Base-by-base conservation (phyloP, 37 sponge, comb jelly and placozoan genomes). In the Dysidea cf. avara region DNA sequence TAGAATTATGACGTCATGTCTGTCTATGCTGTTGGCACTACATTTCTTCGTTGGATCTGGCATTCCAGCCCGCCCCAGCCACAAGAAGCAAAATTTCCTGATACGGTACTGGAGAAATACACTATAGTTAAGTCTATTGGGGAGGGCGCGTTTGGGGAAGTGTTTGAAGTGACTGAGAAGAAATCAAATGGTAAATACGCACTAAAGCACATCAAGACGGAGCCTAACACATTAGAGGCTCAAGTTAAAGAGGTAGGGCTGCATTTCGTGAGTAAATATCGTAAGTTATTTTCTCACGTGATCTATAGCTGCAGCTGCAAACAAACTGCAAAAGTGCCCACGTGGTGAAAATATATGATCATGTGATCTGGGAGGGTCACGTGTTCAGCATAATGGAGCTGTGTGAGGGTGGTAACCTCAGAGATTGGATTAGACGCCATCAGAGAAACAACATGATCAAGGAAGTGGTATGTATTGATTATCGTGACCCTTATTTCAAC, bases 401-500 rank as follows among this genome's bases (percentile, higher is more conserved):
- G 53, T 95, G 96, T 52, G 86, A 86, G 40, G 92, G 92, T 43
- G 96, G 96, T 21, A 95, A 86, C 67, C 74, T 95, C 26, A 69
- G 73, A 28, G 78, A 90, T 32, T 95, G 96, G 96, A 85, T 95
- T 66, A 72, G 65, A 26, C 59, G 92, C 11, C 87, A 70, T 61
- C 65, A 84, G 11, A 72, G 47, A 33, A 77, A 91, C 81, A n/a
- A 82, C 18, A 74, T 87, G 32, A 75, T 91, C 29, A 84, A 77
- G 21, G 88, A 95, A 46, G 66, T 32, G 11, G 89, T 87, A 47
- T 49, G 62, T 16, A 13, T 31, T 34, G 34, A 21, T n/a, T 20
- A 28, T 3, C 25, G 35, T 1, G 25, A 34, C 31, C 25, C 22
- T 22, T 24, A 4, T 39, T 55, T 29, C 39, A 34, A 36, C 5